Evolutionary conservation across 2,888 invertebrate species (phyloP).

Genomic region (Anaspis maculata): DNA sequence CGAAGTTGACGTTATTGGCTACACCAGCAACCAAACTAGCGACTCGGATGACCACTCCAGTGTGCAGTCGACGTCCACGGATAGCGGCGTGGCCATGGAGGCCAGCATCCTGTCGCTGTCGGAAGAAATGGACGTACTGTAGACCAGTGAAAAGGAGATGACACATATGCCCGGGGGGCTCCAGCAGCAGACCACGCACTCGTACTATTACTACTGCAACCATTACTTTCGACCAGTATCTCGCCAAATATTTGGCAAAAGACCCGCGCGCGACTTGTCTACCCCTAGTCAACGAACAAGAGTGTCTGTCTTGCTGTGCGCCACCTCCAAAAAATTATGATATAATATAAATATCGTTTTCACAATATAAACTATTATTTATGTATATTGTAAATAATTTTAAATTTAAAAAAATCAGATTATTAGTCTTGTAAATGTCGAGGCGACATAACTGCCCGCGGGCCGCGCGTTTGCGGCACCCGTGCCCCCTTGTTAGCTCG

Average conservation of each 20-base stretch:
- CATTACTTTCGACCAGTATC: constrained; percentile 28
- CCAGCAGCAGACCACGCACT: constrained; percentile 30
- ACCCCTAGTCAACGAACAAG: constrained; percentile 34
- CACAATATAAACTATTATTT: constrained; percentile 34
- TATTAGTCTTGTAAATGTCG: constrained; percentile 23
- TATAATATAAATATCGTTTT: constrained; percentile 16
- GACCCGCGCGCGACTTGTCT: constrained; percentile 21
- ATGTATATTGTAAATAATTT: constrained; percentile 41
- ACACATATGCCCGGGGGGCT: constrained; percentile 14
- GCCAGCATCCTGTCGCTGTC: constrained; percentile 57
- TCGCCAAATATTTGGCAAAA: constrained; percentile 13
- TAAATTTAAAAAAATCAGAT: constrained; percentile 30
- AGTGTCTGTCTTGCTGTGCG: constrained; percentile 19
- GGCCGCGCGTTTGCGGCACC: constrained; percentile 29
- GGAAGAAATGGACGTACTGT: constrained; percentile 49
- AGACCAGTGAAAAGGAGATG: constrained; percentile 24
- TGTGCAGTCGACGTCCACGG: constrained; percentile 61
- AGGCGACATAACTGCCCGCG: constrained; percentile 29
- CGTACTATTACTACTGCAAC: no score
- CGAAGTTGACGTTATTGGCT: constrained; percentile 80
- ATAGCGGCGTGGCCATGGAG: constrained; percentile 65
- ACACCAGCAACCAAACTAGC: constrained; percentile 77
- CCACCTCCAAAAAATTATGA: constrained; percentile 21
- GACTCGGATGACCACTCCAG: constrained; percentile 78
- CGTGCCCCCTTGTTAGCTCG: no score